These are phyloP conservation scores for Enteromius unitaeniatus DNA, from an alignment of 2,797 vertebrate genomes.

Conservation along the genomic window DNA sequence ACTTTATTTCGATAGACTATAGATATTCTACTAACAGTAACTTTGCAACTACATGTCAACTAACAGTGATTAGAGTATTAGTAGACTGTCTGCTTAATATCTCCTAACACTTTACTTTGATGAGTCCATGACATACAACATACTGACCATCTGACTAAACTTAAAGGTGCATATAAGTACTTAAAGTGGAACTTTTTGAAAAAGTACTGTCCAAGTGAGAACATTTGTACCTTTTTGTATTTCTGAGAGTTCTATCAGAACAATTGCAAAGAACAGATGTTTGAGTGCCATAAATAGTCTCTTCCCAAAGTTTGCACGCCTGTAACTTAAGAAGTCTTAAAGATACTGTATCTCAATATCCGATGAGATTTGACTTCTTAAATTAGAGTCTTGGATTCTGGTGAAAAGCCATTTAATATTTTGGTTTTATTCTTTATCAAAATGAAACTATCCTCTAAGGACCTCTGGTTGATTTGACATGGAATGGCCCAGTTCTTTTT, in stretches of 20 bases:
- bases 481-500: neutral
- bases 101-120: no score
- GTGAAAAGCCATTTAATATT: neutral
- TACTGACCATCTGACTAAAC: no score
- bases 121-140: no score
- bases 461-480: constrained; percentile 2
- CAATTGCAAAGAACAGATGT: neutral
- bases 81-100: no score
- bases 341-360: neutral
- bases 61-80: no score
- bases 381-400: neutral
- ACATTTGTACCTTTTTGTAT: no score
- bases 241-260: neutral
- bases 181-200: no score
- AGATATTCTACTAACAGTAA: no score
- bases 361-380: neutral
- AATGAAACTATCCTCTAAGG: neutral
- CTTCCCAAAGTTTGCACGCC: neutral
- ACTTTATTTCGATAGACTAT: no score
- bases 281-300: neutral
- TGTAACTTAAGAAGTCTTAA: neutral
- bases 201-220: no score
- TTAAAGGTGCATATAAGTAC: no score
- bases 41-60: no score
- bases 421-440: neutral